Conservation (phyloP, 2,888 invertebrate species). For the Craniophora ligustri region DNA sequence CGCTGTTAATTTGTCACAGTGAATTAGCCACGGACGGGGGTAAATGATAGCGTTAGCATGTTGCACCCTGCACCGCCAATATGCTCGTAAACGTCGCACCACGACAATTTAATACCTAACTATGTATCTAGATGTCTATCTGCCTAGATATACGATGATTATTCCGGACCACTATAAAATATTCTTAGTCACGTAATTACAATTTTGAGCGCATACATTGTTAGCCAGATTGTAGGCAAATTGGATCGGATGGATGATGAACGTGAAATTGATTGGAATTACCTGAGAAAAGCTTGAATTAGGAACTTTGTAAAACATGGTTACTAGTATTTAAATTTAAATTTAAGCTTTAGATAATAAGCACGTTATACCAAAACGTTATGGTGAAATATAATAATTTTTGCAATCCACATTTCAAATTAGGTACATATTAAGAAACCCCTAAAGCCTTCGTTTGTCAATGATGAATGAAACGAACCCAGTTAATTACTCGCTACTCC, state of each 20-base stretch:
- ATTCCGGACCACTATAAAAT: slow-evolving; percentile 52
- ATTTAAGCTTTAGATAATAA: too few species aligned
- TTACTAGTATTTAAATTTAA: not conserved
- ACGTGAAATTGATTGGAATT: slow-evolving; percentile 17
- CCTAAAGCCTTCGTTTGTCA: slow-evolving; percentile 3
- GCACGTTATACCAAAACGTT: too few species aligned
- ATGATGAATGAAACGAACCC: slow-evolving; percentile 28
- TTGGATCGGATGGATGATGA: slow-evolving; percentile 28
- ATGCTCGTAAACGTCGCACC: slow-evolving; percentile 84
- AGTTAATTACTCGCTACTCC: slow-evolving; percentile 38
- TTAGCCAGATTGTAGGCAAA: slow-evolving; percentile 33
- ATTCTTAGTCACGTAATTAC: slow-evolving; percentile 55
- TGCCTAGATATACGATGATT: slow-evolving; percentile 60
- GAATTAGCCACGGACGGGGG: slow-evolving; percentile 86
- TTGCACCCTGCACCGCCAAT: slow-evolving; percentile 86
- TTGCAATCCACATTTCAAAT: not conserved
- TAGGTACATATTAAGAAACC: slow-evolving; percentile 6
- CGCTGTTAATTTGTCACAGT: slow-evolving; percentile 88
- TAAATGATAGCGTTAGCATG: slow-evolving; percentile 86
- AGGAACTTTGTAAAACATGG: too few species aligned
- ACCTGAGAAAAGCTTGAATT: too few species aligned
- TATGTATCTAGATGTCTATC: slow-evolving; percentile 78
- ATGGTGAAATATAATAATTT: too few species aligned
- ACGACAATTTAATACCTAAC: slow-evolving; percentile 84
- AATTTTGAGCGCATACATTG: slow-evolving; percentile 43